A percentile compares a stretch with the other conserved stretches of the same genome.
These are phyloP conservation scores for Coturnix japonica DNA, from an alignment of 2,113 vertebrate species.

Conservation along the genomic window DNA sequence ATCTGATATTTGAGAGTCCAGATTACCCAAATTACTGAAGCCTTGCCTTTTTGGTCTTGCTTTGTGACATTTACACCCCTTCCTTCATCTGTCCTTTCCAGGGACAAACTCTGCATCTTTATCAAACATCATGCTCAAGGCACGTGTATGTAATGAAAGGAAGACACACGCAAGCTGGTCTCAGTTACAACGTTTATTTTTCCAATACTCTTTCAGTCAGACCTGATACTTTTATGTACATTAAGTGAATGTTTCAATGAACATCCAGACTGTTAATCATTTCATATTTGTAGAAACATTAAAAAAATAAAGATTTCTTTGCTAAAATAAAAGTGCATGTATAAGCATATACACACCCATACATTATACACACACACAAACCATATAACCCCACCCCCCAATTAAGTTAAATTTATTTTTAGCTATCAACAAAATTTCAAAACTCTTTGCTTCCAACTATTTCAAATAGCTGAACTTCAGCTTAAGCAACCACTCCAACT, in stretches of 20 bases:
- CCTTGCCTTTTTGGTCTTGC: accelerated
- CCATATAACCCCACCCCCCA: background rate
- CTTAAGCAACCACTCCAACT: background rate
- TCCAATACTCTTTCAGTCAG: background rate
- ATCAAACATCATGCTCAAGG: background rate
- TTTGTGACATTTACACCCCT: background rate
- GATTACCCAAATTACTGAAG: background rate
- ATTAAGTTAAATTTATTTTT: background rate
- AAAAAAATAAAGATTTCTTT: constrained; percentile 14
- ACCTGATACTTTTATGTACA: background rate
- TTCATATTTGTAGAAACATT: background rate
- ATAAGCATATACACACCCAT: background rate
- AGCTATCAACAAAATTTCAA: background rate
- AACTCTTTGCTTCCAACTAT: background rate
- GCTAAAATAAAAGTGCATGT: background rate
- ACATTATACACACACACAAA: too few relatives aligned
- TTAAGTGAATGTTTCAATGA: background rate
- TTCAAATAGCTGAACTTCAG: background rate
- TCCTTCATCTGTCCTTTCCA: background rate
- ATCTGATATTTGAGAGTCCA: background rate
- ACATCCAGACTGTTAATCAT: background rate
- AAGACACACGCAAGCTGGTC: constrained; percentile 23
- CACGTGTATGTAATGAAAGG: background rate
- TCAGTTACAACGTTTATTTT: constrained; percentile 52
- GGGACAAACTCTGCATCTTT: background rate